phyloP scores from a whole-genome alignment of 1,140 invertebrate species.

The Drosophila subpulchrella region DNA sequence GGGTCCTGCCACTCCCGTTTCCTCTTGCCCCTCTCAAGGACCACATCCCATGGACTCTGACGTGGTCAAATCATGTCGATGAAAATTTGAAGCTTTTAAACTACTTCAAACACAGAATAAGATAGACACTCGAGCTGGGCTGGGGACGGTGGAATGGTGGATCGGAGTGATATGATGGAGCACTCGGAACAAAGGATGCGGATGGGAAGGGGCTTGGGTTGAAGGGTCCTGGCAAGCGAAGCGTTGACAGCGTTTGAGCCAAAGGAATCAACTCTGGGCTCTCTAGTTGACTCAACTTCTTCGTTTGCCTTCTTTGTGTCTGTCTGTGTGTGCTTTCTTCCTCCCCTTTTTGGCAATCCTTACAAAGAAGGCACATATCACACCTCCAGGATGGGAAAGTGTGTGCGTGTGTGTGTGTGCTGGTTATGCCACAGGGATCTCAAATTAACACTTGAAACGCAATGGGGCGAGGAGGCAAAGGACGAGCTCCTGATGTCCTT shows the following conservation, averaged over 20 bases:
- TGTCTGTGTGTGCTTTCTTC: background rate
- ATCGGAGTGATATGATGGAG: slow-evolving; percentile 11
- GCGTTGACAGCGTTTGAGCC: slow-evolving; percentile 40
- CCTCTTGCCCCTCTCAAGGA: background rate
- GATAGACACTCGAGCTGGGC: slow-evolving; percentile 30
- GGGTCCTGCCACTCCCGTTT: background rate
- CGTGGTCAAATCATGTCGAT: slow-evolving; percentile 19
- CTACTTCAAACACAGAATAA: slow-evolving; percentile 38
- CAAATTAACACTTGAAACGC: slow-evolving; percentile 72
- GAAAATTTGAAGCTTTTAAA: slow-evolving; percentile 50
- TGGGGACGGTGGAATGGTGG: slow-evolving; percentile 4
- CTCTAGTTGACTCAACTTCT: slow-evolving; percentile 39
- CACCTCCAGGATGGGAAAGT: slow-evolving; percentile 5
- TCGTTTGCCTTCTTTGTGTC: slow-evolving; percentile 30
- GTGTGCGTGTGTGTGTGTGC: slow-evolving; percentile 26
- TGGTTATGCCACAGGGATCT: slow-evolving; percentile 57
- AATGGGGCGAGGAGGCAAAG: slow-evolving; percentile 42
- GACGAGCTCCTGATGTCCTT: background rate
- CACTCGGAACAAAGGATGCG: slow-evolving; percentile 12
- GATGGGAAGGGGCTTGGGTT: background rate
- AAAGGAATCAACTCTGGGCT: slow-evolving; percentile 42
- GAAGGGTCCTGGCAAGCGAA: background rate
- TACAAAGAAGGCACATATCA: slow-evolving; percentile 31
- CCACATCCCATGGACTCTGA: background rate
- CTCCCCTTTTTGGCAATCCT: slow-evolving; percentile 2